Evolutionary conservation across 1,140 invertebrate species (phyloP), one percentile per base, ranked within the genome.

Genomic region (Drosophila miranda): DNA sequence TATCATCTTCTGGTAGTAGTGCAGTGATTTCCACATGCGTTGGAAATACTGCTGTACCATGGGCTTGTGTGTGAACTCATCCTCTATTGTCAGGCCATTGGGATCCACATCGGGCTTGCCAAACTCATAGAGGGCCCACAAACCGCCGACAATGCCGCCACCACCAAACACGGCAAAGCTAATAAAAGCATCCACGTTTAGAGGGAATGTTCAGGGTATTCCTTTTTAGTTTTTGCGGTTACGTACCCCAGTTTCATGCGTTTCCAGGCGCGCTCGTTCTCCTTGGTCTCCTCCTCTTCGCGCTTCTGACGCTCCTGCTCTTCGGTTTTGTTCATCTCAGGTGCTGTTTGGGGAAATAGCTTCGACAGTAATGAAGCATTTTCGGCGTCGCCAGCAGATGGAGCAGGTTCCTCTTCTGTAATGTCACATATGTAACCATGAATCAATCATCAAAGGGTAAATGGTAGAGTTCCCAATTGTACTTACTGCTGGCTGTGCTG

Each of bases 1-100:
- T 48, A 99, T 96, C 92, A 96, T 94, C 94, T 95, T 96, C 87
- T 95, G 94, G 89, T 95, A 97, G 82, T 95, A 96, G 61, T 94
- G 94, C 23, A 97, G 89, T 83, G 96, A 95, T 78, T 93, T 95
- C 90, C 93, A 94, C 42, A 96, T 94, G 50, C 96, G 92, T 64
- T 93, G 93, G 16, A 95, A 83, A 82, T 97, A 95, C 91, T 96
- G 95, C 75, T 94, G 89, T 16, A 94, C 87, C 2, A 93, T 83
- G 38, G 96, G 94, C 91, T 96, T 92, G 63, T 95, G 78, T 45
- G 93, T 93, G 88, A 96, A 98, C 92, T 98, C 96, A 93, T 98
- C 97, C 90, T 95, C 93, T 26, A 97, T 93, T 30, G 93, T 72
- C 54, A 95, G 93, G 5, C 97, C 97, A 28, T 96, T 92, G 48